These are phyloP conservation scores for Sus cebifrons DNA, from an alignment of 2,797 vertebrate species.

Conservation along the genomic window DNA sequence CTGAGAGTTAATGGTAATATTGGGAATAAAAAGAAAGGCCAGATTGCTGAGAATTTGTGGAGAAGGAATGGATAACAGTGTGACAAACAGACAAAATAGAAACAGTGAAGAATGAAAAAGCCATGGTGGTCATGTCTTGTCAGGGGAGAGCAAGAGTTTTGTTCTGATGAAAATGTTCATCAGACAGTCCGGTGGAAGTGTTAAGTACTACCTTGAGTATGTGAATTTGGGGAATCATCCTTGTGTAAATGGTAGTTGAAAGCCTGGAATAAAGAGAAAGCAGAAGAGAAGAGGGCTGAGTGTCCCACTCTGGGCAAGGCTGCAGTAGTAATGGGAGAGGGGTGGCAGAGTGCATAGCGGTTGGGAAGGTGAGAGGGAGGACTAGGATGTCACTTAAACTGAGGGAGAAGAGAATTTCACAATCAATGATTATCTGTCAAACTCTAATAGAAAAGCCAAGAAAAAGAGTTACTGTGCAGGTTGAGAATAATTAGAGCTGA, in stretches of 20 bases:
- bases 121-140: neutral
- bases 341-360: neutral
- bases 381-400: neutral
- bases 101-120: slow-evolving; percentile 54
- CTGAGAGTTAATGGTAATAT: slow-evolving; percentile 39
- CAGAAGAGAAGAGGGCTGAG: neutral
- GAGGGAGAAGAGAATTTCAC: slow-evolving; percentile 45
- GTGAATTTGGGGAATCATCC: slow-evolving; percentile 40
- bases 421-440: slow-evolving; percentile 37
- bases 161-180: neutral
- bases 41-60: slow-evolving; percentile 50
- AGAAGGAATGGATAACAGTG: slow-evolving; percentile 8
- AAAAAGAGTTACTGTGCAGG: slow-evolving; percentile 13
- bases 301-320: neutral
- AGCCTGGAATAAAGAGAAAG: slow-evolving; percentile 36
- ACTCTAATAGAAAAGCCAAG: slow-evolving; percentile 40
- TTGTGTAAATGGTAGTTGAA: slow-evolving; percentile 59
- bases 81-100: slow-evolving; percentile 37
- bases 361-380: neutral
- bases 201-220: neutral
- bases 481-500: slow-evolving; percentile 48
- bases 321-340: neutral
- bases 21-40: slow-evolving; percentile 14
- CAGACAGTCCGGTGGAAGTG: neutral
- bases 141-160: slow-evolving; percentile 40